Base-by-base conservation (phyloP, 2,113 vertebrate genomes). In the Albula goreensis region DNA sequence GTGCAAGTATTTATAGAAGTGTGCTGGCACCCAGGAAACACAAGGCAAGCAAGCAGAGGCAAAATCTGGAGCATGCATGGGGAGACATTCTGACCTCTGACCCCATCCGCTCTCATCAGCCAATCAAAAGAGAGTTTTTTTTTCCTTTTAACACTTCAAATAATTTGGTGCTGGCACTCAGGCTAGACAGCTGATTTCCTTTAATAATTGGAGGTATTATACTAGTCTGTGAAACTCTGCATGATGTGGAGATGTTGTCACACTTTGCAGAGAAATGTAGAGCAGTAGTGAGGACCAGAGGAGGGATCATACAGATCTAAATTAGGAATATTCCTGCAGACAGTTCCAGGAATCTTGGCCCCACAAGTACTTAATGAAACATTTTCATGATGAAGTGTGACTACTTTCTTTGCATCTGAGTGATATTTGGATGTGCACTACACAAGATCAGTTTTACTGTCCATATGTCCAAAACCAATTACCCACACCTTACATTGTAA, bases 1-100 rank as follows among this genome's bases (percentile, higher is more conserved):
- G 78, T 85, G 85, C 13, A 80, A 50, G 84, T 89, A 90, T 90
- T 91, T 90, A 90, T 91, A 90, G 89, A 85, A 56, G 77, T 57
- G 50, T 82, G 83, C 87, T 82, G 87, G 86, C 82, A 87, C 52
- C 41, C 70, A 7, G 50, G 19, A 8, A 25, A 53, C 5, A 79
- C 25, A 51, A 22, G 57, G 57, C 25, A 51, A 22, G 57, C 60
- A 41, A 31, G 31, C 17, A 12, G 19, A 25, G 25, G 22, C 12
- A 25, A 70, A 22, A 66, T 66, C 12, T 60, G 5, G 2, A 52
- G 63, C 48, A 52, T 17, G 66, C 53, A 56, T 81, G 85, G 63
- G 83, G 49, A 87, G 85, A 82, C 81, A 78, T 81, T 63, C 87
- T 66, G 82, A 88, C 85, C 78, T 78, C 83, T 79, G 51, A 70